phyloP scores from a whole-genome alignment of 2,888 invertebrate species.

The Rhaphigaster nebulosa region DNA sequence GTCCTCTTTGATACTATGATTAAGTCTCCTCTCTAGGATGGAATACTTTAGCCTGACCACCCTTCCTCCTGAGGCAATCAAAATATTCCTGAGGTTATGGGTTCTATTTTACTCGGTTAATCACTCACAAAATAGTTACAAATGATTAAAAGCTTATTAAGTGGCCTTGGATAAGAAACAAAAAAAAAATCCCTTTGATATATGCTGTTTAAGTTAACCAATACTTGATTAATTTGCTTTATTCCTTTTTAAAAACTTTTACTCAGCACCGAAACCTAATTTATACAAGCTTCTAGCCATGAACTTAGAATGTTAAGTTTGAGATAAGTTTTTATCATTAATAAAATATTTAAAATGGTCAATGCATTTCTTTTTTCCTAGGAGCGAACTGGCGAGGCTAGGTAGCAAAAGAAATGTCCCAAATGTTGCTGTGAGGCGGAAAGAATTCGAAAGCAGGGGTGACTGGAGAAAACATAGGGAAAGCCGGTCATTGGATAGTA shows the following conservation, averaged over 20 bases:
- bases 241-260: neutral
- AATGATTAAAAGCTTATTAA: too few relatives aligned
- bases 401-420: slow-evolving; percentile 79
- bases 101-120: too few relatives aligned
- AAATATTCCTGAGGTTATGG: too few relatives aligned
- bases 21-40: too few relatives aligned
- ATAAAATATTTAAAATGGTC: neutral
- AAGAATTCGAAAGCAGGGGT: slow-evolving; percentile 76
- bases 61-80: too few relatives aligned
- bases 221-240: neutral
- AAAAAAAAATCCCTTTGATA: too few relatives aligned
- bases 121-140: too few relatives aligned
- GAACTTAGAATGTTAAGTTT: neutral
- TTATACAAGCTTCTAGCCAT: neutral
- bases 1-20: too few relatives aligned
- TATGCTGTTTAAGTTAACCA: neutral
- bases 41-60: too few relatives aligned
- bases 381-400: slow-evolving; percentile 77
- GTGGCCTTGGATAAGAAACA: too few relatives aligned
- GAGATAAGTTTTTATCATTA: neutral
- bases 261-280: neutral
- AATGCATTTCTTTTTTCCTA: slow-evolving; percentile 48
- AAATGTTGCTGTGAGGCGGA: slow-evolving; percentile 80
- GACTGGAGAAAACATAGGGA: slow-evolving; percentile 68
- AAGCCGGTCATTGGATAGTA: slow-evolving; percentile 73